Conservation (phyloP, 2,888 invertebrate genomes). For the Papilio gigon region DNA sequence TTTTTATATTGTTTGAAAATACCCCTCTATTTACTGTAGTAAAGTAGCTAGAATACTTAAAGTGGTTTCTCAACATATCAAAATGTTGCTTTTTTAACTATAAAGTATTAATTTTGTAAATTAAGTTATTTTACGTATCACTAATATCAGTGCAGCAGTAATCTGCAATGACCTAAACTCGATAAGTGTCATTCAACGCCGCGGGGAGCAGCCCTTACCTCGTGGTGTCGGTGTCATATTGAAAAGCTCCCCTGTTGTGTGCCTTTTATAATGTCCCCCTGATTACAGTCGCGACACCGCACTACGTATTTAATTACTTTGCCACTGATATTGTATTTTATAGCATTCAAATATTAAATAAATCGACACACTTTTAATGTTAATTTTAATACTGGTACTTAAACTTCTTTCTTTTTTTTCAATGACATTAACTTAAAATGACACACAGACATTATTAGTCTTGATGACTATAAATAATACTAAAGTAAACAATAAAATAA, state of each 20-base stretch:
- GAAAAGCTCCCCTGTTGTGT: slow-evolving; percentile 18
- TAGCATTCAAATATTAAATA: neutral
- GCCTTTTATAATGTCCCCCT: slow-evolving; percentile 26
- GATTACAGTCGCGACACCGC: slow-evolving; percentile 27
- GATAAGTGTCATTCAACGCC: slow-evolving; percentile 50
- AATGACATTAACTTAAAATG: neutral
- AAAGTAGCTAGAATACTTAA: no score
- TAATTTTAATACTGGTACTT: neutral
- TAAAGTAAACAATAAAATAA: no score
- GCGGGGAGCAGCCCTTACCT: slow-evolving; percentile 42
- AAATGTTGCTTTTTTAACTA: no score
- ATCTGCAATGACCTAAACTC: slow-evolving; percentile 56
- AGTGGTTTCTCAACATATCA: no score
- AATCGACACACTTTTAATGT: neutral
- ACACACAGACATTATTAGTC: neutral
- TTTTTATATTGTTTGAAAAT: no score
- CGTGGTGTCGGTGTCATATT: slow-evolving; percentile 17
- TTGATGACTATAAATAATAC: no score
- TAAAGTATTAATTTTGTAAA: neutral
- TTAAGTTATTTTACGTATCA: neutral
- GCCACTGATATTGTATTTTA: slow-evolving; percentile 10
- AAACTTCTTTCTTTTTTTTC: neutral
- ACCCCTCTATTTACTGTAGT: no score
- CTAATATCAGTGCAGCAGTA: slow-evolving; percentile 42
- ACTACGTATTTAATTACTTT: slow-evolving; percentile 29